These are phyloP conservation scores for Heliangelus exortis DNA, from an alignment of 2,797 vertebrate genomes.

Conservation along the genomic window DNA sequence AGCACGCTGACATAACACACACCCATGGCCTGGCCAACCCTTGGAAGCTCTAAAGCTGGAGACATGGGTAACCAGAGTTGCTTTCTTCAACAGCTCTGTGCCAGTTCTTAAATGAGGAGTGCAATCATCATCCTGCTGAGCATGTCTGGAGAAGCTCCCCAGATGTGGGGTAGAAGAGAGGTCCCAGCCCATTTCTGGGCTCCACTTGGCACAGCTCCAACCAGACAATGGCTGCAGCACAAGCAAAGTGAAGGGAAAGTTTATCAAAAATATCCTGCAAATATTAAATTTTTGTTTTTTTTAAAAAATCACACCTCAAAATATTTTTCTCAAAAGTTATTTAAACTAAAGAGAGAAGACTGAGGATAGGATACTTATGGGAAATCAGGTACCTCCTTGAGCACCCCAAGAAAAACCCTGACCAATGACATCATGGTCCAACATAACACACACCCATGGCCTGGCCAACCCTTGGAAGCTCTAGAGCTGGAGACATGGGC, in stretches of 20 bases:
- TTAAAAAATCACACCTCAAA: not conserved
- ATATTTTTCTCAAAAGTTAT: not conserved
- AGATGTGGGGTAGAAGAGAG: not conserved
- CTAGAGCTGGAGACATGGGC: not conserved
- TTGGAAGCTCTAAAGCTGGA: not conserved
- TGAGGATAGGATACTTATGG: rapidly evolving
- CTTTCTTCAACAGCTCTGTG: not conserved
- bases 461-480: not conserved
- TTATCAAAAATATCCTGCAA: not conserved
- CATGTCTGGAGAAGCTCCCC: no score
- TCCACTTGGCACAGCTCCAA: not conserved
- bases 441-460: not conserved
- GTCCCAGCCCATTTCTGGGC: not conserved
- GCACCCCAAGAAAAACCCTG: not conserved
- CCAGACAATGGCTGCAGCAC: not conserved
- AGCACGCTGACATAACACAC: not conserved
- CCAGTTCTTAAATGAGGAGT: not conserved
- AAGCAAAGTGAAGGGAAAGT: not conserved
- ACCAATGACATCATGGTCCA: rapidly evolving
- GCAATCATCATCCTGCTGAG: rapidly evolving
- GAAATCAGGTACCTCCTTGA: not conserved
- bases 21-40: not conserved
- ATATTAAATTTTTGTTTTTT: no score
- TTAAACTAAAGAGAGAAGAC: not conserved
- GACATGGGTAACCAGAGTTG: not conserved